A percentile compares a stretch with the other conserved stretches of the same genome.
phyloP scores from a whole-genome alignment of 2,113 vertebrate species.

The Chlamydotis undulata region DNA sequence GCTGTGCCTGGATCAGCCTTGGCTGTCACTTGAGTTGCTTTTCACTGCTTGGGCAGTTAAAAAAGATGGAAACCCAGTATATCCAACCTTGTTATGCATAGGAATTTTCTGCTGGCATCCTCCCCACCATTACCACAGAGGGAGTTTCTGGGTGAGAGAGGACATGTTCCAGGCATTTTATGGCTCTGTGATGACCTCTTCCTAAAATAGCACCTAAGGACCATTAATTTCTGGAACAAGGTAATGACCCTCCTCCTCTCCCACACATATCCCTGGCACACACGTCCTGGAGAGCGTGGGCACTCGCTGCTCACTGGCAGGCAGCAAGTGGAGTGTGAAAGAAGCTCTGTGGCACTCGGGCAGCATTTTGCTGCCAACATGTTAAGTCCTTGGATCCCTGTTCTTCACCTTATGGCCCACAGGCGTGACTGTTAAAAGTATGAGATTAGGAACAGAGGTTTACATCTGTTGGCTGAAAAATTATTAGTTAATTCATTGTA shows the following conservation, averaged over 20 bases:
- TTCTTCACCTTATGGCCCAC: background rate
- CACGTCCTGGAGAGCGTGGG: fast-evolving
- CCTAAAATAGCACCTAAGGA: background rate
- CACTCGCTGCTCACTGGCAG: background rate
- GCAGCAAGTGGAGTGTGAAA: background rate
- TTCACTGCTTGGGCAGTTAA: background rate
- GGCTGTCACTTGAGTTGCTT: background rate
- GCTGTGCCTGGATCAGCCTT: background rate
- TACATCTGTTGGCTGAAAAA: background rate
- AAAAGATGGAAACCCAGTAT: background rate
- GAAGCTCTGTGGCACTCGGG: background rate
- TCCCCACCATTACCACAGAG: background rate
- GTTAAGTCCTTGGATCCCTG: background rate
- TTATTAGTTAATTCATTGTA: background rate
- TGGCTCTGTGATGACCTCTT: background rate
- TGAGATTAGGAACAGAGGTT: background rate
- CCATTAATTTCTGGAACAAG: background rate
- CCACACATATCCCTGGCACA: background rate
- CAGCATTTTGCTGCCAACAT: background rate
- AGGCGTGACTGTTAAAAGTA: fast-evolving
- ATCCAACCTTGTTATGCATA: background rate
- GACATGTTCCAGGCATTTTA: background rate
- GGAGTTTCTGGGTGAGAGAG: background rate
- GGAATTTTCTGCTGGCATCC: background rate
- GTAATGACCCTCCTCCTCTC: background rate